A percentile compares a stretch with the other conserved stretches of the same genome.
Conservation (phyloP, 2,888 invertebrate genomes). For the Ochlodes sylvanus region DNA sequence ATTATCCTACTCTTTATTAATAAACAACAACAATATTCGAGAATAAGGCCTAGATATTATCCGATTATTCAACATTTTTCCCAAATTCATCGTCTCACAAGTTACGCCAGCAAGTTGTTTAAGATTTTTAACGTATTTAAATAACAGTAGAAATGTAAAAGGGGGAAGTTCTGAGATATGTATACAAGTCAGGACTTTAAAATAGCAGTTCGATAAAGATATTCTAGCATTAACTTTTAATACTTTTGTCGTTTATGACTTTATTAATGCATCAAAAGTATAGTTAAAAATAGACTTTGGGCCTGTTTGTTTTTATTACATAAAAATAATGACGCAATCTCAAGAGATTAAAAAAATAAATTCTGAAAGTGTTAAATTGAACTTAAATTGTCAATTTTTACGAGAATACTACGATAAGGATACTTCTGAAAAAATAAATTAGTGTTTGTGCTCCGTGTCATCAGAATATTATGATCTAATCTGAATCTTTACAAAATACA, state of each 20-base stretch:
- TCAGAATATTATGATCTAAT: conserved; percentile 12
- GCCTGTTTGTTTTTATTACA: neutral
- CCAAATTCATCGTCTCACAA: conserved; percentile 8
- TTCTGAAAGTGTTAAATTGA: too few species aligned
- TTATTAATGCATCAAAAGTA: too few species aligned
- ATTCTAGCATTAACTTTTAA: neutral
- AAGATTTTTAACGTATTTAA: conserved; percentile 20
- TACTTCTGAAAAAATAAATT: neutral
- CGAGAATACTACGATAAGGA: too few species aligned
- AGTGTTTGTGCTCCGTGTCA: conserved; percentile 9
- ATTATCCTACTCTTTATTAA: conserved; percentile 55
- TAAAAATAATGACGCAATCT: too few species aligned
- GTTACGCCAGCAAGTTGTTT: conserved; percentile 5
- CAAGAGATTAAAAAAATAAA: too few species aligned
- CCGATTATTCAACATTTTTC: conserved; percentile 30
- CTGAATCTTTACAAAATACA: conserved; percentile 15
- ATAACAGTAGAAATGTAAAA: conserved; percentile 17
- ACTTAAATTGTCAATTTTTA: too few species aligned
- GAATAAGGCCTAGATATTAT: conserved; percentile 62
- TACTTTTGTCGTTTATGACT: neutral
- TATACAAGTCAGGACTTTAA: conserved; percentile 4
- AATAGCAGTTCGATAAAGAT: neutral
- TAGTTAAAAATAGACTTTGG: neutral
- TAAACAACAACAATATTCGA: conserved; percentile 70
- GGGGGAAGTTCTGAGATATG: conserved; percentile 25